Base-by-base conservation (phyloP, 2,113 vertebrate genomes). In the Podarcis cretensis region DNA sequence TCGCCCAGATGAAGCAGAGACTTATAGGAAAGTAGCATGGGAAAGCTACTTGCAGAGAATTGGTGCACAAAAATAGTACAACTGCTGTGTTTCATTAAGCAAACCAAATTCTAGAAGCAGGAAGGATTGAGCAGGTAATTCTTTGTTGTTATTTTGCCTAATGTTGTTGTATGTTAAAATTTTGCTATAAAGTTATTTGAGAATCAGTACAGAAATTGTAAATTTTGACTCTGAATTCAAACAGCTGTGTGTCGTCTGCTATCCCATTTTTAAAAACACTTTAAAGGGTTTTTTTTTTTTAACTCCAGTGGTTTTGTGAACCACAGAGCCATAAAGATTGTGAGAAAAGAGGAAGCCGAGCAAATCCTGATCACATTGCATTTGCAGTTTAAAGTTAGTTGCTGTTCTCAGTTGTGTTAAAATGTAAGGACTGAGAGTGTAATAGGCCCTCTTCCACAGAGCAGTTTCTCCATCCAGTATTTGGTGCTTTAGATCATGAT, bases 11-110 rank as follows among this genome's bases (percentile, higher is more conserved):
- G 97, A 98, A 43, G 98, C 98, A 0, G 98, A 99, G 94, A 95
- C 91, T 12, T 99, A 99, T 96, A 97, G 97, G 85, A 97, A 95
- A 77, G 96, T 96, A 0, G 98, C 98, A 0, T 99, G 99, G 99
- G 97, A 98, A 81, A 98, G 98, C 30, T 99, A 99, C 84, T 1
- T 94, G 27, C 97, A 95, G 93, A 96, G 98, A 90, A 95, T 98
- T 63, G 85, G 59, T 86, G 86, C 57, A 66, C 81, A 71, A 83
- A 69, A 69, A 0, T 93, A 86, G 91, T 75, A 86, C 54, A 32
- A 63, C 76, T 2, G 6, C 10, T 0, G 59, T 7, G 74, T 68
- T 80, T 48, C 2, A 2, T 74, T 66, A 74, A 8, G 0, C 4
- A 59, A 77, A 32, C 37, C 75, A 81, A 63, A 84, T 78, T 69